A percentile compares a stretch with the other conserved stretches of the same genome.
phyloP scores from a whole-genome alignment of 2,888 invertebrate genomes.

The Leptinotarsa rubiginosa region DNA sequence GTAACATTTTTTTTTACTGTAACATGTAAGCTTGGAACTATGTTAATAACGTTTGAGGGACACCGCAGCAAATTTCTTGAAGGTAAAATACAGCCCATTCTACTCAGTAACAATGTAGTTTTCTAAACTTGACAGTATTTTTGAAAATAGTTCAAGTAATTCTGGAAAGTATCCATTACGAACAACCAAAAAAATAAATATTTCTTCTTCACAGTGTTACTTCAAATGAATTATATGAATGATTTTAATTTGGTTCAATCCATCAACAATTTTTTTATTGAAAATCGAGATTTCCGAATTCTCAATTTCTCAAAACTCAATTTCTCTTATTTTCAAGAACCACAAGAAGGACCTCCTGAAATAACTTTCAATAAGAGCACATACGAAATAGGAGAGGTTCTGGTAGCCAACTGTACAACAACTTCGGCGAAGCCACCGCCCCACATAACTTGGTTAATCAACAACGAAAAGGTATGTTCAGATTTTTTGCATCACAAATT shows the following conservation, averaged over 20 bases:
- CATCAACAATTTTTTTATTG: not conserved
- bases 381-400: conserved; percentile 75
- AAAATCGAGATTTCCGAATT: not conserved
- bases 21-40: too few species aligned
- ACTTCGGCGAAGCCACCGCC: conserved; percentile 79
- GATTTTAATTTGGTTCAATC: not conserved
- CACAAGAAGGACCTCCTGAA: conserved; percentile 76
- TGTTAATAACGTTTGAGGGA: too few species aligned
- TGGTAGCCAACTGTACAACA: conserved; percentile 81
- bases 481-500: too few species aligned
- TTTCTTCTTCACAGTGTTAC: too few species aligned
- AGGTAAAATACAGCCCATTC: too few species aligned
- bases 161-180: too few species aligned
- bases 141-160: too few species aligned
- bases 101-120: too few species aligned
- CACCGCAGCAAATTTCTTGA: too few species aligned
- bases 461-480: conserved; percentile 74
- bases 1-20: too few species aligned
- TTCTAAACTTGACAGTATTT: too few species aligned
- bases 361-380: conserved; percentile 79
- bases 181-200: too few species aligned
- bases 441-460: conserved; percentile 83
- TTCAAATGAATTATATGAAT: not conserved
- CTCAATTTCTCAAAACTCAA: conserved; percentile 24
- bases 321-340: conserved; percentile 66